Evolutionary conservation across 2,797 vertebrate genomes (phyloP).

Genomic region (Spea hammondii): DNA sequence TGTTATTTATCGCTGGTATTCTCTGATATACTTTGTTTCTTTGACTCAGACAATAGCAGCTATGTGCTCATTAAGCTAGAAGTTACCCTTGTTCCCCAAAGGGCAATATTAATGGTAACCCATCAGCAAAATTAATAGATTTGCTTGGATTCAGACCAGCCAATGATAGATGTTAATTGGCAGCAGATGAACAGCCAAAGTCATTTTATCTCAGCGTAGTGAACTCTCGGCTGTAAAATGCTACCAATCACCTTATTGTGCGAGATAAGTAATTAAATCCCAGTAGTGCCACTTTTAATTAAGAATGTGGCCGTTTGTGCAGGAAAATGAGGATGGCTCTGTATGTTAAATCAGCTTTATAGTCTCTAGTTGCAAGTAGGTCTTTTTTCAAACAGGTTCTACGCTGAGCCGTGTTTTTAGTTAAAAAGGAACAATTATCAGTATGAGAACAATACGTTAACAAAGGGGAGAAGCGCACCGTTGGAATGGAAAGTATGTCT

Average conservation of each 20-base stretch:
- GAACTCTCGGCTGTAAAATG: not conserved
- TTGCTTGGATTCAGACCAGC: not conserved
- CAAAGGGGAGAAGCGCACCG: too few relatives aligned
- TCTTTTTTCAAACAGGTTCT: too few relatives aligned
- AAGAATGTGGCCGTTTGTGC: not conserved
- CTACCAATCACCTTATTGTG: constrained; percentile 1
- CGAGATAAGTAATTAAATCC: constrained; percentile 22
- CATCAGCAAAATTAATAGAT: constrained; percentile 2
- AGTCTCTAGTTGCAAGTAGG: too few relatives aligned
- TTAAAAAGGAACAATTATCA: too few relatives aligned
- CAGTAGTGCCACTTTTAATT: constrained; percentile 30
- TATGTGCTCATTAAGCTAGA: not conserved
- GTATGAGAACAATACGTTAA: too few relatives aligned
- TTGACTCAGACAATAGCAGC: not conserved
- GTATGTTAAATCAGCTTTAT: not conserved
- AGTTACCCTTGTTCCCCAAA: not conserved
- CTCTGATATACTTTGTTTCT: not conserved
- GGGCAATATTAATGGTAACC: not conserved
- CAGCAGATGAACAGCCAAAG: constrained; percentile 5
- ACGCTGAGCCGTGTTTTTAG: too few relatives aligned
- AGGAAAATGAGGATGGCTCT: not conserved
- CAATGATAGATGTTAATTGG: constrained; percentile 23
- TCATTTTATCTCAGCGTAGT: constrained; percentile 2
- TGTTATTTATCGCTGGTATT: not conserved
- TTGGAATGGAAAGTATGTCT: too few relatives aligned